Conservation (phyloP, 2,888 invertebrate species). For the Glyphotaelius pellucidus region DNA sequence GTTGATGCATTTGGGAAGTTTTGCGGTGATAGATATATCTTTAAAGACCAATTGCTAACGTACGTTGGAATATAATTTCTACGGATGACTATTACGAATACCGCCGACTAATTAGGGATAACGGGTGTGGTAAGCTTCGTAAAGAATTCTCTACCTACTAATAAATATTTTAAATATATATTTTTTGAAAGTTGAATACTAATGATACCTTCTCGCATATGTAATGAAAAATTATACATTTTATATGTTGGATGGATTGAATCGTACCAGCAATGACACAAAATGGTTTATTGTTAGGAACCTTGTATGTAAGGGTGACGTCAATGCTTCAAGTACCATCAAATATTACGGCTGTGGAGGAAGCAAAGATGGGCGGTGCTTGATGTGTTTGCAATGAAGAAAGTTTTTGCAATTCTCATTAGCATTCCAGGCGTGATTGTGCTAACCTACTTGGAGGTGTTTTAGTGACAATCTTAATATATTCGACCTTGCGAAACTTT, state of each 20-base stretch:
- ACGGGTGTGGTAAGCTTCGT: background rate
- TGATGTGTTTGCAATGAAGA: slow-evolving; percentile 50
- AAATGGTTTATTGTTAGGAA: background rate
- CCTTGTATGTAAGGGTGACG: slow-evolving; percentile 24
- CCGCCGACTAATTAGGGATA: background rate
- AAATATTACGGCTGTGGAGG: background rate
- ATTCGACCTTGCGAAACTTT: slow-evolving; percentile 57
- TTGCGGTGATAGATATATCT: background rate
- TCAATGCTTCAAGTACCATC: slow-evolving; percentile 15
- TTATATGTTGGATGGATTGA: background rate
- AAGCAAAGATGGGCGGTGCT: background rate
- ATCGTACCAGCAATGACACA: background rate
- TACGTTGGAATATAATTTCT: background rate
- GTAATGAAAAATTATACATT: background rate
- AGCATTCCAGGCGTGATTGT: slow-evolving; percentile 55
- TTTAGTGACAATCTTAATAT: slow-evolving; percentile 59
- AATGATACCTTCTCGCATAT: background rate
- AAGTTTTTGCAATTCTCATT: slow-evolving; percentile 62
- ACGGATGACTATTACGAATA: background rate
- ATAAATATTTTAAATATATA: background rate
- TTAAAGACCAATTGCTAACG: background rate
- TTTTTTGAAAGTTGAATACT: background rate
- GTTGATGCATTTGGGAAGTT: background rate
- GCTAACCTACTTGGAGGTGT: slow-evolving; percentile 62
- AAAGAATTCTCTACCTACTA: background rate